Evolutionary conservation across 1,140 invertebrate genomes (phyloP), one percentile per base, ranked within the genome.

Genomic region (Elysia chlorotica): DNA sequence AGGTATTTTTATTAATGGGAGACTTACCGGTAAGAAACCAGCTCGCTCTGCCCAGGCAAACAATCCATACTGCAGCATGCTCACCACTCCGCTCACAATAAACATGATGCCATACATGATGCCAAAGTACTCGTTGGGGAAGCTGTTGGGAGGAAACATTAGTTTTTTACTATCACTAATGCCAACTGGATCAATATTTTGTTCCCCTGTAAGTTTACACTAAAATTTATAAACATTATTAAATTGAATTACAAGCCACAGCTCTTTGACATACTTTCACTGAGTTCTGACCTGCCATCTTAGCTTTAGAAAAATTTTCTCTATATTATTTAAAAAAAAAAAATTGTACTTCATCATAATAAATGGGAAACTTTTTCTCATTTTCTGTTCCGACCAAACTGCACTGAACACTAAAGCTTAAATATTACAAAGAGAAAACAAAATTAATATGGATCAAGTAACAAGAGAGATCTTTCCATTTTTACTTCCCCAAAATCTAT

Each of bases 91-190:
- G 48, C 74, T 74, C 65, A 41, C 36, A 17, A 80, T 71, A 31
- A 80, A 78, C 73, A 82, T 68, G 1, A 79, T 30, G 17, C 80
- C 80, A 75, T 82, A 82, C 74, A 82, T 33, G 3, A 82, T 54
- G 17, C 79, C 80, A 71, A 82, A 82, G 63, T 80, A 82, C 54
- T 80, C 75, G 73, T 75, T 76, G 14, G 80, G 80, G 72, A 82
- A 82, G 66, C 80, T 82, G 70, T 21, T n/a, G n/a, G n/a, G 10
- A 48, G 10, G 41, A 14, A n/a, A 48, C 41, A 48, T 14, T 10
- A 48, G 41, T 48, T 48, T 14, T 48, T 48, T n/a, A 48, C n/a
- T 48, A 10, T n/a, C n/a, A n/a, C 41, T 14, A 14, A 14, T n/a
- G n/a, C n/a, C 41, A n/a, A n/a, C 41, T n/a, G n/a, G 10, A 10